Base-by-base conservation (phyloP, 2,113 vertebrate species). In the Holacanthus passer region DNA sequence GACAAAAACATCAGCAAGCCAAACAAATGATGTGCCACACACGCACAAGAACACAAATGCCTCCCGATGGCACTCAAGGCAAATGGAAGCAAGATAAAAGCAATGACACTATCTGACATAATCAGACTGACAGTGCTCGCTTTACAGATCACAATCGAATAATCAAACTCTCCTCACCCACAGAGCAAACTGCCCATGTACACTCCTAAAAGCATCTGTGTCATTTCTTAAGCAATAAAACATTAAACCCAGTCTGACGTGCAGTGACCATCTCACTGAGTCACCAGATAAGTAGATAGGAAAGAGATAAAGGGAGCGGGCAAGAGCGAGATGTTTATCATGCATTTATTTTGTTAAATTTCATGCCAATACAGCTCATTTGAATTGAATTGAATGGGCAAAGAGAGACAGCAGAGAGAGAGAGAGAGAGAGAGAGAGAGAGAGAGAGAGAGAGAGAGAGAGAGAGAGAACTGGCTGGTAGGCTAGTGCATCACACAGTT, bases 41-140 rank as follows among this genome's bases (percentile, higher is more conserved):
- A 43, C 13, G 32, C 16, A 53, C 27, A 37, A 4, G 20, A 29
- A 63, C 19, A 41, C n/a, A 37, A 52, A 53, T 1, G 5, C 3
- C 37, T 68, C 11, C 52, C 19, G 1, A 29, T 13, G 3, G 27
- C 66, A 82, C 52, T 66, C 31, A 20, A 13, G 59, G 58, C 60
- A 83, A 85, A 83, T 69, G 27, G 62, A 82, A 53, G 45, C 12
- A 60, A 64, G 59, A 71, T 69, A 81, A 88, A 65, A 72, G 67
- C 56, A 80, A n/a, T 17, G 9, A 35, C 48, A 24, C 41, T 29
- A 47, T 47, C 31, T 64, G 66, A 87, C 58, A 50, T 43, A 66
- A 82, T 78, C 56, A 81, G 39, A 50, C 37, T 27, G 66, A 59
- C 47, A 50, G 35, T 29, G 71, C 68, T 70, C 2, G 8, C 53